These are phyloP conservation scores for Tapirus terrestris DNA, from an alignment of 2,113 vertebrate species.

Conservation along the genomic window DNA sequence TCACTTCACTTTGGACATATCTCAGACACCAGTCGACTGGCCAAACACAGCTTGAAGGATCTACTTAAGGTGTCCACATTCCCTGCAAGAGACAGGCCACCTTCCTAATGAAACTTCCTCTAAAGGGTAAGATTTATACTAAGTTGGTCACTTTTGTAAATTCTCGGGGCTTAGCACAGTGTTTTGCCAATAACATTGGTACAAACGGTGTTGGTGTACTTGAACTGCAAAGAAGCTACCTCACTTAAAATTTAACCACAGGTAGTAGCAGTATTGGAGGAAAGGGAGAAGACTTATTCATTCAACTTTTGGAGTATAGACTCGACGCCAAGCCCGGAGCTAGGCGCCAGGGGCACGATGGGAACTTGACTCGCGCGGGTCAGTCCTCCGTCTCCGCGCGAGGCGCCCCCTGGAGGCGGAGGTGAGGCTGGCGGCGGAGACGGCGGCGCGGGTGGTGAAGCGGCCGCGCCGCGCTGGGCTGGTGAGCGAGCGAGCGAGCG, in stretches of 20 bases:
- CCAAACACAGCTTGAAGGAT: neutral
- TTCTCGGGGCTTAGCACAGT: neutral
- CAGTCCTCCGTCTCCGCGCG: neutral
- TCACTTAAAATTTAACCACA: neutral
- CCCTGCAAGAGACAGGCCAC: neutral
- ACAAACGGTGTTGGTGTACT: neutral
- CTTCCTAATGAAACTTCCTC: neutral
- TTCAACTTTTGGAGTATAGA: neutral
- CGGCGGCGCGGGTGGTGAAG: neutral
- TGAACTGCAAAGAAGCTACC: neutral
- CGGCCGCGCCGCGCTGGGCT: neutral
- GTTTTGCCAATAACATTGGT: neutral
- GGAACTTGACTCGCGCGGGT: neutral
- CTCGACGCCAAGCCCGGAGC: neutral
- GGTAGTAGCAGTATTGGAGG: neutral
- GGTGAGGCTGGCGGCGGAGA: neutral
- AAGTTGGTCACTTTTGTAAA: neutral
- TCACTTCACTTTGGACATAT: neutral
- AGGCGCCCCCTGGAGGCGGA: constrained; percentile 69
- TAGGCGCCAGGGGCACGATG: neutral
- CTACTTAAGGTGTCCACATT: neutral
- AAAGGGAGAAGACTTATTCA: neutral
- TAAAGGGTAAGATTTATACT: neutral
- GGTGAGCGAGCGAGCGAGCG: neutral
- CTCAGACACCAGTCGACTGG: neutral